Conservation (phyloP, 2,797 vertebrate genomes). For the Setipinna tenuifilis region DNA sequence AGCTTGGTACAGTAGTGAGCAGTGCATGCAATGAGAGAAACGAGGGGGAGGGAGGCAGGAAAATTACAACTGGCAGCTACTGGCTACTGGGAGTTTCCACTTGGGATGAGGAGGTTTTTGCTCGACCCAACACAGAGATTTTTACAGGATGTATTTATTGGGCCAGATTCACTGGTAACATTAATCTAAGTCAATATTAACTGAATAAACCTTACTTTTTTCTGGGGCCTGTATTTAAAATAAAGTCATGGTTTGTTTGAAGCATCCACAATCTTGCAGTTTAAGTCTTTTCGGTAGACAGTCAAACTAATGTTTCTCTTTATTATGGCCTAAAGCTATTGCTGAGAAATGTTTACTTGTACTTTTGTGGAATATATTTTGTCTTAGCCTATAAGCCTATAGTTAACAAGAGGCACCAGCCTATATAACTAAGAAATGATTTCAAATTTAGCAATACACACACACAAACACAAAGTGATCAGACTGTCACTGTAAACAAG, state of each 20-base stretch:
- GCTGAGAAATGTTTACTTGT: no score
- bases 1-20: neutral
- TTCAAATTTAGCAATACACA: neutral
- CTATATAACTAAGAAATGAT: no score
- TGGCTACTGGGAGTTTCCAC: constrained; percentile 92
- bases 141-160: constrained; percentile 45
- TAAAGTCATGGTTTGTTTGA: neutral
- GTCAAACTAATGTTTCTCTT: neutral
- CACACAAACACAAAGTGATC: neutral
- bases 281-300: neutral
- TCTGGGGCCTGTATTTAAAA: neutral
- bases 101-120: constrained; percentile 58
- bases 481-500: constrained; percentile 11
- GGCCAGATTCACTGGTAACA: constrained; percentile 44
- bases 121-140: constrained; percentile 47
- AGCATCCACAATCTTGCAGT: constrained; percentile 2
- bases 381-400: no score
- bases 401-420: no score
- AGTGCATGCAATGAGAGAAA: constrained; percentile 46
- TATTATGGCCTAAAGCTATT: neutral
- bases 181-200: constrained; percentile 11
- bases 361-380: neutral
- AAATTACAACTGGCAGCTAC: constrained; percentile 85
- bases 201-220: neutral
- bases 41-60: constrained; percentile 73